Evolutionary conservation across 1,140 invertebrate species (phyloP).

Genomic region (Brachionus plicatilis): DNA sequence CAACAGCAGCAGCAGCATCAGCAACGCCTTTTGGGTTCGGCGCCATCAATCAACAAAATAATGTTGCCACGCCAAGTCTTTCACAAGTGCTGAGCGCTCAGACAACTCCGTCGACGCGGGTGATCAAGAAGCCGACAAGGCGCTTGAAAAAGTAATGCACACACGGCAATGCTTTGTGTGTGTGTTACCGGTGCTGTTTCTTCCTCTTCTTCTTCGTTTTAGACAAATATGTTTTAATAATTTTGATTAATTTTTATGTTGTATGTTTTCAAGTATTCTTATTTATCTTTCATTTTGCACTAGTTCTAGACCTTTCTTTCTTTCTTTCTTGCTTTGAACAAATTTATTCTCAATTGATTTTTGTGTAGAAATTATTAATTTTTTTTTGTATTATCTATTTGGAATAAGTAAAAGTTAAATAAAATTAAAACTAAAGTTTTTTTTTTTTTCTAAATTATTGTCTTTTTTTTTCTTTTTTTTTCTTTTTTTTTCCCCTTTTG

Average conservation of each 20-base stretch:
- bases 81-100: constrained; percentile 7
- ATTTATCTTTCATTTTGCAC: neutral
- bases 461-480: no score
- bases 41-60: constrained; percentile 24
- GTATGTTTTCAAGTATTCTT: neutral
- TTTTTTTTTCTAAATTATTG: no score
- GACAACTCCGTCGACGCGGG: neutral
- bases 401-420: neutral
- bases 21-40: neutral
- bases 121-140: constrained; percentile 12
- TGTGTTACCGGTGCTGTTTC: neutral
- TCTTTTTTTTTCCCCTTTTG: no score
- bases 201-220: neutral
- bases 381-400: neutral
- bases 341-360: neutral
- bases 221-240: neutral
- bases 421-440: no score
- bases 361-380: neutral
- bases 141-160: neutral
- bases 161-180: no score
- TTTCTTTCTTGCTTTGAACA: neutral
- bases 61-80: constrained; percentile 22
- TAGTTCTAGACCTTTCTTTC: neutral
- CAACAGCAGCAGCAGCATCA: neutral
- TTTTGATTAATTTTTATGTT: neutral